Conservation (phyloP, 2,888 invertebrate species). For the Hofmannophila pseudospretella region DNA sequence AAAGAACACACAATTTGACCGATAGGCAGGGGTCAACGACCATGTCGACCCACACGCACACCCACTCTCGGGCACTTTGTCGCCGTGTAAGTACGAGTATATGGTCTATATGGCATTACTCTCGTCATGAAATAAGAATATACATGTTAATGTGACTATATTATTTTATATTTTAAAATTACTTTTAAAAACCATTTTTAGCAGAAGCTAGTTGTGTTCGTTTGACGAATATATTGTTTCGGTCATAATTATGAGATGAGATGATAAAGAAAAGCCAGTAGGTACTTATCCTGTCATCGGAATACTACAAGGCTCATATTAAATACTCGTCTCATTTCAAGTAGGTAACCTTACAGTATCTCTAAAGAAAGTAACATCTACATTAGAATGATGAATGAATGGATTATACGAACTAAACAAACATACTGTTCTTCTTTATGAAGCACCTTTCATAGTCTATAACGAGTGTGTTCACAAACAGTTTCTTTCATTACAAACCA, state of each 20-base stretch:
- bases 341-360: too few relatives aligned
- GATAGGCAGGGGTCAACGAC: constrained; percentile 23
- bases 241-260: too few relatives aligned
- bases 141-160: too few relatives aligned
- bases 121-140: too few relatives aligned
- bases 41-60: constrained; percentile 12
- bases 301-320: too few relatives aligned
- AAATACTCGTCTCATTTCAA: too few relatives aligned
- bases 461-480: neutral
- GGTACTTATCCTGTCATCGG: too few relatives aligned
- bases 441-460: constrained; percentile 5
- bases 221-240: too few relatives aligned
- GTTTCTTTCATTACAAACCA: constrained; percentile 2
- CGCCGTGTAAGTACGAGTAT: neutral
- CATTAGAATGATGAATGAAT: constrained; percentile 3
- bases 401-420: neutral
- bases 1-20: constrained; percentile 15
- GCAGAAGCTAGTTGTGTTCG: too few relatives aligned
- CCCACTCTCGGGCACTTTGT: constrained; percentile 7
- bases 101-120: neutral
- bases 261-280: too few relatives aligned
- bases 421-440: neutral
- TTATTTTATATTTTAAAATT: too few relatives aligned
- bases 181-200: too few relatives aligned
- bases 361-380: neutral